Evolutionary conservation across 2,797 vertebrate species (phyloP).

Genomic region (Tragopan temminckii): DNA sequence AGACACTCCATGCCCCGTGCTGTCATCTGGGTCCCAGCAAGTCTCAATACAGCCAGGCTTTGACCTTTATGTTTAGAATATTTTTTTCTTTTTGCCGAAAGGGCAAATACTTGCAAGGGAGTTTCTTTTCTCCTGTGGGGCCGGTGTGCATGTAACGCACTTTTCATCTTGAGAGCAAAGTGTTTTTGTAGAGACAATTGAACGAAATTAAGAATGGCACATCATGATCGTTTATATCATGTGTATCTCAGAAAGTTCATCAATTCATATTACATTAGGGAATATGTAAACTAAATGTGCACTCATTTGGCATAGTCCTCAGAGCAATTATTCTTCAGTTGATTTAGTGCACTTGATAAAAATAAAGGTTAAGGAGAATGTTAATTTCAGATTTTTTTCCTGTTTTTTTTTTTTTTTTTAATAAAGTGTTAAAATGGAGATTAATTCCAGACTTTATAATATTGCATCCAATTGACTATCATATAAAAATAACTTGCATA

Average conservation of each 20-base stretch:
- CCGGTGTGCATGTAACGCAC: background rate
- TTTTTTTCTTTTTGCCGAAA: conserved; percentile 61
- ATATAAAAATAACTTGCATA: conserved; percentile 68
- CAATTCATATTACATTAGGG: conserved; percentile 82
- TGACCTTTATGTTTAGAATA: conserved; percentile 23
- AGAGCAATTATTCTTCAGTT: conserved; percentile 81
- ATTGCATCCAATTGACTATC: conserved; percentile 51
- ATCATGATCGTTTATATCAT: conserved; percentile 76
- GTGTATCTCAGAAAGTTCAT: conserved; percentile 77
- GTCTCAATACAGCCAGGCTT: background rate
- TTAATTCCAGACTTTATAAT: conserved; percentile 74
- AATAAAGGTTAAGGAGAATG: conserved; percentile 79
- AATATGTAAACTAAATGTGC: conserved; percentile 81
- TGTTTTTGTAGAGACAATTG: conserved; percentile 73
- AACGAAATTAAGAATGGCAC: conserved; percentile 81
- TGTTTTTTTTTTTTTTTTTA: conserved; percentile 41
- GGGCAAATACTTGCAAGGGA: conserved; percentile 42
- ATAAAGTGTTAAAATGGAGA: conserved; percentile 71
- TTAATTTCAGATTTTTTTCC: conserved; percentile 60
- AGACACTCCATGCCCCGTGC: background rate
- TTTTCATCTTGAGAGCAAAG: conserved; percentile 56
- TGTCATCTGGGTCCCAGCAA: fast-evolving
- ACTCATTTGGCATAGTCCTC: conserved; percentile 78
- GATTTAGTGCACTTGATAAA: conserved; percentile 82
- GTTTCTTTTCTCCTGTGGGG: conserved; percentile 29